Evolutionary conservation across 2,113 vertebrate genomes (phyloP).

Genomic region (Empidonax traillii): DNA sequence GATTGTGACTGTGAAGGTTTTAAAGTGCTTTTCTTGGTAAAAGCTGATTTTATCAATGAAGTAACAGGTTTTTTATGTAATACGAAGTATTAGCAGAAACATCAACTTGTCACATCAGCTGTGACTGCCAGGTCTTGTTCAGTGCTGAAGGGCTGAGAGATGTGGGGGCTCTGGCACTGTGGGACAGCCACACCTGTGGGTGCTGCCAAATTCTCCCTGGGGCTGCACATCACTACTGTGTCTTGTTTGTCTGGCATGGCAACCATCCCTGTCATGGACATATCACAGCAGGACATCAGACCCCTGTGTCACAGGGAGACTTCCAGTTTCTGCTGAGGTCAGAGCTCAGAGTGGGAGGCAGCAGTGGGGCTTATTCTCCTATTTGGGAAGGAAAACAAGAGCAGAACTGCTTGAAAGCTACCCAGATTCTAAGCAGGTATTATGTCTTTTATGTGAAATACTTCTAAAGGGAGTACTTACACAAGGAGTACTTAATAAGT

Average conservation of each 20-base stretch:
- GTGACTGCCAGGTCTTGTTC: not conserved
- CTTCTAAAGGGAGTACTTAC: not conserved
- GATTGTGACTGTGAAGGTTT: not conserved
- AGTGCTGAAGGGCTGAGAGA: not conserved
- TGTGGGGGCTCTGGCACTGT: too few relatives aligned
- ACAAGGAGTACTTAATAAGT: not conserved
- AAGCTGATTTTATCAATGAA: not conserved
- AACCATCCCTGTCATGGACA: rapidly evolving
- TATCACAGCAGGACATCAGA: rapidly evolving
- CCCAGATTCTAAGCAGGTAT: not conserved
- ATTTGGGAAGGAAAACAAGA: not conserved
- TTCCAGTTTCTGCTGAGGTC: not conserved
- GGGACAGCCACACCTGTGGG: not conserved
- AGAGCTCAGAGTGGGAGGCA: not conserved
- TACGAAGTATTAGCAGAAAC: not conserved
- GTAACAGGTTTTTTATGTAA: not conserved
- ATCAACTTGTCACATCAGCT: not conserved
- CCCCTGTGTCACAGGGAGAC: not conserved
- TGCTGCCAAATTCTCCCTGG: not conserved
- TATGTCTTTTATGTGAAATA: not conserved
- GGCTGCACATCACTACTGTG: rapidly evolving
- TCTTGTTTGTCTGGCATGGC: rapidly evolving
- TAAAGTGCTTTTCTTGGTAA: not conserved
- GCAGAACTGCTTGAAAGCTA: not conserved
- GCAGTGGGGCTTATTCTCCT: not conserved